Conservation (phyloP, 2,113 vertebrate species). For the Melanerpes aurifrons region DNA sequence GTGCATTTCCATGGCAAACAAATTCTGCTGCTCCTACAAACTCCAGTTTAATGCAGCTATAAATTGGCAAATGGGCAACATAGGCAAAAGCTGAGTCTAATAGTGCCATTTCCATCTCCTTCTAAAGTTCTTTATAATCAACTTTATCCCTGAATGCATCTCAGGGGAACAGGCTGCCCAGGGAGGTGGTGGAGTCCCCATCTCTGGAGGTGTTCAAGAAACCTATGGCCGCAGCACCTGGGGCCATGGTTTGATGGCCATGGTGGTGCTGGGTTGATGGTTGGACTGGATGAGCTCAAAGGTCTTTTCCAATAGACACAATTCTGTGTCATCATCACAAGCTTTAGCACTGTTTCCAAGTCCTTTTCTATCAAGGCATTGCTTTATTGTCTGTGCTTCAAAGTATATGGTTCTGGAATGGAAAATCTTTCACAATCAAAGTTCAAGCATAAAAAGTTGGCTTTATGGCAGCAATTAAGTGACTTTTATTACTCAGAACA, state of each 20-base stretch:
- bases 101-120: not conserved
- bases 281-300: too few species aligned
- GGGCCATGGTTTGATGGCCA: too few species aligned
- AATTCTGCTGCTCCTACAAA: not conserved
- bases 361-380: slow-evolving; percentile 4
- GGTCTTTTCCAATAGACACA: too few species aligned
- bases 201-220: too few species aligned
- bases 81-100: not conserved
- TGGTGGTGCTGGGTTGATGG: too few species aligned
- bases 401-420: slow-evolving; percentile 19
- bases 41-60: not conserved
- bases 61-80: not conserved
- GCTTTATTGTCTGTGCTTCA: slow-evolving; percentile 19
- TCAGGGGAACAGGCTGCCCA: not conserved
- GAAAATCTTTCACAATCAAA: slow-evolving; percentile 57
- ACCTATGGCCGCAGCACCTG: too few species aligned
- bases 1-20: not conserved
- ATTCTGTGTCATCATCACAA: not conserved
- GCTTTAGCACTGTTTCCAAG: slow-evolving; percentile 43
- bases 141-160: not conserved
- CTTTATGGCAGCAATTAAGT: slow-evolving; percentile 41
- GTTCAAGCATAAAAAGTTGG: slow-evolving; percentile 17
- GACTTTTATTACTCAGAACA: slow-evolving; percentile 23
- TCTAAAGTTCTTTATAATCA: not conserved
- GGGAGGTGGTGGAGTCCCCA: too few species aligned